phyloP scores from a whole-genome alignment of 2,113 vertebrate species.

The Lonchura striata region DNA sequence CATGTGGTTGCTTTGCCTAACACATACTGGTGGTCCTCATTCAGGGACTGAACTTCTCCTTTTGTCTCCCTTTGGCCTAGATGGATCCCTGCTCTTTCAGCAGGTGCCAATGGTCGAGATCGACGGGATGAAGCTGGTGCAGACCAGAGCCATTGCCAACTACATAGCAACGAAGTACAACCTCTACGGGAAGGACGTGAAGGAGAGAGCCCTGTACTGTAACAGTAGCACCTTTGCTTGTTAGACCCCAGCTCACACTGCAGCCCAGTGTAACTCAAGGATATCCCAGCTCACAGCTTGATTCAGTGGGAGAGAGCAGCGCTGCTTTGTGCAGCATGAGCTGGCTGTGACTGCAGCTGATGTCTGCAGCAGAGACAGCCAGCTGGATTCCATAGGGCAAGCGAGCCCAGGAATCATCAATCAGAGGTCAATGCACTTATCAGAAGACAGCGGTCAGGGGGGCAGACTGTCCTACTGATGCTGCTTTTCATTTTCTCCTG shows the following conservation, averaged over 20 bases:
- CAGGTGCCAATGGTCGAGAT: background rate
- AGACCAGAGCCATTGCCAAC: background rate
- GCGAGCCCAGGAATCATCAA: background rate
- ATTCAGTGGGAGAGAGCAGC: background rate
- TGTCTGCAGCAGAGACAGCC: background rate
- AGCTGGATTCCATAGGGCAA: background rate
- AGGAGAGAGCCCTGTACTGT: conserved; percentile 79
- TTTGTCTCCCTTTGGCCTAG: background rate
- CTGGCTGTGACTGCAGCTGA: background rate
- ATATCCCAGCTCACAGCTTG: background rate
- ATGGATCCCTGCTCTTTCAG: background rate
- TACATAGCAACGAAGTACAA: background rate
- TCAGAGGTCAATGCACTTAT: background rate
- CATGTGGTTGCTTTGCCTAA: background rate
- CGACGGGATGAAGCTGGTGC: background rate
- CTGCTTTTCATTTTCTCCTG: background rate
- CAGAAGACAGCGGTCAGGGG: background rate
- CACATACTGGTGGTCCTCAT: background rate
- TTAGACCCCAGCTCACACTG: background rate
- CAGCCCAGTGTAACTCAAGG: background rate
- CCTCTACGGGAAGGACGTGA: conserved; percentile 78
- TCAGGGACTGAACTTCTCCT: background rate
- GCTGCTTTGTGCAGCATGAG: background rate
- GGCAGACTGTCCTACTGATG: background rate
- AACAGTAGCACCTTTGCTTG: background rate